A percentile compares a stretch with the other conserved stretches of the same genome.
phyloP scores from a whole-genome alignment of 2,797 vertebrate genomes.

The Vireo griseus region DNA sequence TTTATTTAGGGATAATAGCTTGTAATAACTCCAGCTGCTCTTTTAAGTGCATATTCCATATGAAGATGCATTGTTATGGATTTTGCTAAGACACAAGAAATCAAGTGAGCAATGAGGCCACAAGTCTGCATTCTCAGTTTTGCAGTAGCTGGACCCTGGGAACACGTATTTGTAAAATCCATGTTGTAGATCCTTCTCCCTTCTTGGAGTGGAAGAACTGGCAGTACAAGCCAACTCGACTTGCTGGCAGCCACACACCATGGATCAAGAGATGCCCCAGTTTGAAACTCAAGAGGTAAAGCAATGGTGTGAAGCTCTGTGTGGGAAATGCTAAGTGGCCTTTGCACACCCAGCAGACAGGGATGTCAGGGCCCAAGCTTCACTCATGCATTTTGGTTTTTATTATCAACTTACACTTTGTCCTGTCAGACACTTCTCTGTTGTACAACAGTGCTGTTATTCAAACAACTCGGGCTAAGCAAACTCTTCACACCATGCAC shows the following conservation, averaged over 20 bases:
- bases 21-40: not conserved
- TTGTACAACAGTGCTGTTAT: fast-evolving
- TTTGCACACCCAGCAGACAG: not conserved
- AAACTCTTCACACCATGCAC: not conserved
- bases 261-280: not conserved
- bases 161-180: not conserved
- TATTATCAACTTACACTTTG: fast-evolving
- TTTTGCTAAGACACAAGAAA: not conserved
- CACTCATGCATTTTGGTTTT: not conserved
- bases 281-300: not conserved
- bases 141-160: not conserved
- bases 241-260: not conserved
- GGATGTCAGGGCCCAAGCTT: not conserved
- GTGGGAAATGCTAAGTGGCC: not conserved
- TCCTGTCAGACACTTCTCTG: fast-evolving
- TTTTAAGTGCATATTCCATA: not conserved
- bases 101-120: not conserved
- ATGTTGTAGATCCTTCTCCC: fast-evolving
- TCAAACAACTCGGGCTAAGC: not conserved
- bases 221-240: not conserved
- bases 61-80: not conserved
- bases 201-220: not conserved
- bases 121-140: not conserved
- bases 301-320: fast-evolving
- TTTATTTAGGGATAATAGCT: not conserved